phyloP scores from a whole-genome alignment of 1,140 invertebrate genomes.

The Probaryconus sp. region DNA sequence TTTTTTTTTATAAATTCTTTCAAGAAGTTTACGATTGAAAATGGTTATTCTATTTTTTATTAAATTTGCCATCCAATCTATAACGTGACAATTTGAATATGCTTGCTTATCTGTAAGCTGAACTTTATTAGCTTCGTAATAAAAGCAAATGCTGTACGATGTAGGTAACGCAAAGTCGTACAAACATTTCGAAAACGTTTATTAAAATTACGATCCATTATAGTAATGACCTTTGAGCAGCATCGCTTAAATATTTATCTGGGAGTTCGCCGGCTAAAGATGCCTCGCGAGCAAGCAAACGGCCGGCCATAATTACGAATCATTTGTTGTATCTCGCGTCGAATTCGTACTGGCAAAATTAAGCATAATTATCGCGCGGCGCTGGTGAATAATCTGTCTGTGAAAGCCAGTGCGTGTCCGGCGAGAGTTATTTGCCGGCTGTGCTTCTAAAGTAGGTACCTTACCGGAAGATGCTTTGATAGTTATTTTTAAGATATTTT shows the following conservation, averaged over 20 bases:
- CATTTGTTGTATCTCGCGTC: constrained; percentile 22
- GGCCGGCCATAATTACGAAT: constrained; percentile 31
- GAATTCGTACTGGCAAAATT: constrained; percentile 13
- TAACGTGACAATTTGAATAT: too few species aligned
- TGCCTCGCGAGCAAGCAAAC: constrained; percentile 5
- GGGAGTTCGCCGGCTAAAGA: not conserved
- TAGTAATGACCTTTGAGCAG: constrained; percentile 3
- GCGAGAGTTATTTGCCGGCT: not conserved
- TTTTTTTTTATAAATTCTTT: too few species aligned
- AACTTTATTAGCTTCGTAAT: too few species aligned
- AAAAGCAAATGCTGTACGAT: too few species aligned
- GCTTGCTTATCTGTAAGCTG: too few species aligned
- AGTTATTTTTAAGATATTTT: too few species aligned
- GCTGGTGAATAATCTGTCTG: constrained; percentile 8
- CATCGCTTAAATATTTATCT: constrained; percentile 28
- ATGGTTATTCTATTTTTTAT: not conserved
- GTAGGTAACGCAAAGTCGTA: not conserved
- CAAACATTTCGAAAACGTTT: constrained; percentile 14
- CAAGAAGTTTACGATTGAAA: too few species aligned
- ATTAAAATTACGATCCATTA: constrained; percentile 14
- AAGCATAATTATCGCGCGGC: constrained; percentile 27
- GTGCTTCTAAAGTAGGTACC: not conserved
- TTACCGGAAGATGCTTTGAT: too few species aligned
- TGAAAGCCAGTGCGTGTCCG: not conserved
- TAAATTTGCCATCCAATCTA: not conserved